These are phyloP conservation scores for Coecobrya sp. DNA, from an alignment of 2,888 invertebrate species.

Conservation along the genomic window DNA sequence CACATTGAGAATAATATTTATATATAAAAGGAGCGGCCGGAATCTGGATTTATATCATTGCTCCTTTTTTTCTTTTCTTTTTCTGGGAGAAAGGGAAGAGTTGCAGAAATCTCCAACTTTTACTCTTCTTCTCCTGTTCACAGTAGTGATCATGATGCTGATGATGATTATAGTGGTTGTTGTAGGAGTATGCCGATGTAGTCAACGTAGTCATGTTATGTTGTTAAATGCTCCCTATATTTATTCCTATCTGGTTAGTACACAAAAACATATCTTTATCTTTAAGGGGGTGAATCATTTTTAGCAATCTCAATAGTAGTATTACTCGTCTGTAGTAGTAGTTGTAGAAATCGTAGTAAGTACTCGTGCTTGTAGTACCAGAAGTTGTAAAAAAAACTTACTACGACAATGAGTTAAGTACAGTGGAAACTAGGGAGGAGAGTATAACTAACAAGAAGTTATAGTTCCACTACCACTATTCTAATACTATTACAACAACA, in stretches of 20 bases:
- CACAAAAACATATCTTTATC: background rate
- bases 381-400: conserved; percentile 55
- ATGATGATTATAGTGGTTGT: background rate
- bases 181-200: background rate
- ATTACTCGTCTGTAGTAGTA: background rate
- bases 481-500: background rate
- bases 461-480: conserved; percentile 1
- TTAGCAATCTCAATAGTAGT: conserved; percentile 46
- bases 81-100: conserved; percentile 23
- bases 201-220: conserved; percentile 19
- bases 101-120: conserved; percentile 70
- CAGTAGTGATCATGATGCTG: background rate
- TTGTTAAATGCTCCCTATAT: conserved; percentile 23
- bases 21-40: conserved; percentile 40
- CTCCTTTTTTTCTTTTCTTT: conserved; percentile 11
- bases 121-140: conserved; percentile 47
- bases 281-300: conserved; percentile 49
- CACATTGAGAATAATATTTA: conserved; percentile 19
- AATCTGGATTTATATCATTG: conserved; percentile 69
- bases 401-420: conserved; percentile 56
- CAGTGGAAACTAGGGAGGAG: background rate
- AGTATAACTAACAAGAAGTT: background rate
- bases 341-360: conserved; percentile 32
- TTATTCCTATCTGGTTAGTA: background rate
- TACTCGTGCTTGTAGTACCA: conserved; percentile 22